Conservation (phyloP, 2,113 vertebrate species). For the Zosterops borbonicus region DNA sequence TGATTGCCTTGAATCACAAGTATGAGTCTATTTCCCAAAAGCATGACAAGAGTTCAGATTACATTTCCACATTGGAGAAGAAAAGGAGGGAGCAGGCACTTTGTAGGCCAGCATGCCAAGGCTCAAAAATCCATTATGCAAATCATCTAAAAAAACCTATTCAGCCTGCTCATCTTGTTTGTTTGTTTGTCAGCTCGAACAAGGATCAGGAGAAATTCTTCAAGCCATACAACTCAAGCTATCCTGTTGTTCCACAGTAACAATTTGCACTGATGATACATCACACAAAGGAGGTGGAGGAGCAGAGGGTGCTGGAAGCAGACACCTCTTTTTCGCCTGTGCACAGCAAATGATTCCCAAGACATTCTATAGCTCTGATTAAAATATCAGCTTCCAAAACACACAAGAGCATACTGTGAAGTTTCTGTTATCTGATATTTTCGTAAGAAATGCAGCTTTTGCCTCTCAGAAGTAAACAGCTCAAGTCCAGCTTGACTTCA, state of each 20-base stretch:
- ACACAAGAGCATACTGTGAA: neutral
- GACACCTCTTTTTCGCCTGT: neutral
- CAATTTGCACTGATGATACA: neutral
- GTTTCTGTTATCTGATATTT: neutral
- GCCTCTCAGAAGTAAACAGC: neutral
- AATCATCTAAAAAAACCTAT: neutral
- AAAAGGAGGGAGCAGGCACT: neutral
- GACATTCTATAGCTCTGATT: neutral
- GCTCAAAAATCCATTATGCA: neutral
- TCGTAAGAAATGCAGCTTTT: neutral
- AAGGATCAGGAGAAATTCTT: neutral
- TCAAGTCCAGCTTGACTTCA: neutral
- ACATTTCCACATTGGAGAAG: neutral
- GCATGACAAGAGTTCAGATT: neutral
- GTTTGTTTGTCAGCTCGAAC: neutral
- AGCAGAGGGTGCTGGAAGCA: neutral
- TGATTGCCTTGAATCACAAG: neutral
- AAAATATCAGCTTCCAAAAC: constrained; percentile 14
- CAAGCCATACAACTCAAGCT: neutral
- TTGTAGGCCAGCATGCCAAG: neutral
- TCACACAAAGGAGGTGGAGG: neutral
- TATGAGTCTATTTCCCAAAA: neutral
- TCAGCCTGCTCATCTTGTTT: neutral
- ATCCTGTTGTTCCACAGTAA: neutral
- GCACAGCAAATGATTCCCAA: neutral